phyloP scores from a whole-genome alignment of 2,888 invertebrate species.

The Cosmopolites sordidus region DNA sequence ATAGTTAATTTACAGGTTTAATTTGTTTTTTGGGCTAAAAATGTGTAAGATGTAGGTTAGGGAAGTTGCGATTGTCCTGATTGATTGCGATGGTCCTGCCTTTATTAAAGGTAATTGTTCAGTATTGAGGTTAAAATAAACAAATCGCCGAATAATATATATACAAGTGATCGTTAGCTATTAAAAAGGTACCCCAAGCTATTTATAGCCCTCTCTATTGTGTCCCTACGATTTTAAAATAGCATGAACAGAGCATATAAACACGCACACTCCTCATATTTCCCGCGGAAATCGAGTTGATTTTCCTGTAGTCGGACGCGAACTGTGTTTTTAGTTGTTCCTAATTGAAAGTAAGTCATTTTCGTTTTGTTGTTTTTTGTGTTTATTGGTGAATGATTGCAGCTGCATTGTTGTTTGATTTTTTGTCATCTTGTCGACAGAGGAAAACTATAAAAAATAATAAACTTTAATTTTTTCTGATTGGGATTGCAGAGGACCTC shows the following conservation, averaged over 20 bases:
- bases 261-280: slow-evolving; percentile 20
- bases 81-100: too few species aligned
- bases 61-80: too few species aligned
- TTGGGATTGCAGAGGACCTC: slow-evolving; percentile 19
- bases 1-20: too few species aligned
- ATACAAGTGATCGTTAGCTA: background rate
- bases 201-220: slow-evolving; percentile 23
- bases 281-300: slow-evolving; percentile 1
- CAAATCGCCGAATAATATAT: background rate
- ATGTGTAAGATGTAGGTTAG: too few species aligned
- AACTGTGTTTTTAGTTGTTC: background rate
- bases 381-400: background rate
- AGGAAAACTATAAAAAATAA: slow-evolving; percentile 20
- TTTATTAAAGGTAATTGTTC: too few species aligned
- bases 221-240: slow-evolving; percentile 23
- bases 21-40: too few species aligned
- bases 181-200: slow-evolving; percentile 1
- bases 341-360: background rate
- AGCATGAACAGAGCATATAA: slow-evolving; percentile 3
- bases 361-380: background rate
- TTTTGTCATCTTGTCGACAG: background rate
- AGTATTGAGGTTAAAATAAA: background rate
- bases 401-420: background rate
- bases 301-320: background rate
- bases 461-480: slow-evolving; percentile 21